phyloP scores from a whole-genome alignment of 2,113 vertebrate species.

The Melanerpes formicivorus region DNA sequence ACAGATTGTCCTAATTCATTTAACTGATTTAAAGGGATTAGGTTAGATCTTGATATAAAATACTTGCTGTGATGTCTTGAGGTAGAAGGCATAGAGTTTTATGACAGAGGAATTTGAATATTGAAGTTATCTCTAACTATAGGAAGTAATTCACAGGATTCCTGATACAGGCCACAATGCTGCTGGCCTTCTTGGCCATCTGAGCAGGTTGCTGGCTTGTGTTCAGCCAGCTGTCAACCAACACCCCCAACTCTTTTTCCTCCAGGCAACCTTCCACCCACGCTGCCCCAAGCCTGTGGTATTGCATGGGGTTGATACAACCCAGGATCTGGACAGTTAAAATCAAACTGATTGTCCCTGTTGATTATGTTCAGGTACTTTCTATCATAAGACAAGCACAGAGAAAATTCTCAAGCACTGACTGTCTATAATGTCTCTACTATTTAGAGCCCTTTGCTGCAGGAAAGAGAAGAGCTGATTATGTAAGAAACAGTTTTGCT shows the following conservation, averaged over 20 bases:
- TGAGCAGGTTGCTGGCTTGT: too few relatives aligned
- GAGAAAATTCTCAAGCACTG: background rate
- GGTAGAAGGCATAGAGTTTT: background rate
- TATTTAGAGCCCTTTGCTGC: background rate
- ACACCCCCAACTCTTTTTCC: too few relatives aligned
- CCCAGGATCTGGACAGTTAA: background rate
- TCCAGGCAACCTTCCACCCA: too few relatives aligned
- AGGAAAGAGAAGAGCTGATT: background rate
- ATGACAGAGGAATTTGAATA: background rate
- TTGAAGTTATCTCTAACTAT: background rate
- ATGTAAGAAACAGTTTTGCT: background rate
- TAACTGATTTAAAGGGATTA: background rate
- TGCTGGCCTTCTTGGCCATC: too few relatives aligned
- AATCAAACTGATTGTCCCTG: rapidly evolving
- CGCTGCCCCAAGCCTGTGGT: too few relatives aligned
- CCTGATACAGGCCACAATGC: too few relatives aligned
- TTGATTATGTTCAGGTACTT: background rate
- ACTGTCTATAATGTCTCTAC: background rate
- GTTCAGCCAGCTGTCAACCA: too few relatives aligned
- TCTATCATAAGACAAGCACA: background rate
- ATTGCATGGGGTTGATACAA: too few relatives aligned
- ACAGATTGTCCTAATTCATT: background rate
- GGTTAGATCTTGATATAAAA: background rate
- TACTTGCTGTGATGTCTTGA: background rate
- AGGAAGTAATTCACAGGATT: background rate